Evolutionary conservation across 1,140 invertebrate genomes (phyloP).

Genomic region (Atopsyche davidsoni): DNA sequence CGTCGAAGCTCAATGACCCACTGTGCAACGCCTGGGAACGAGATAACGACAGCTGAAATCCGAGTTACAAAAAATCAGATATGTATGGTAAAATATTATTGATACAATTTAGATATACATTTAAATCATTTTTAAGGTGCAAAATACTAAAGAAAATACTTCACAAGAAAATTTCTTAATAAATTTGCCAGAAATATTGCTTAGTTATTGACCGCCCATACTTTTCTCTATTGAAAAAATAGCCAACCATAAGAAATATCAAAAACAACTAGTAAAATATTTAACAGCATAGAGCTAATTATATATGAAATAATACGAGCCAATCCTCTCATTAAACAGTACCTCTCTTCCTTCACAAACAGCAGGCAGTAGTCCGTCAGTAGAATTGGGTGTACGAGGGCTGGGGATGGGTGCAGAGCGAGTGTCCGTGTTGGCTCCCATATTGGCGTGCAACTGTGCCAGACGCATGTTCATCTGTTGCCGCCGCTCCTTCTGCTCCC

Average conservation of each 20-base stretch:
- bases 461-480: conserved; percentile 67
- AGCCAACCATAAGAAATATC: too few relatives aligned
- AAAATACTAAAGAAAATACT: too few relatives aligned
- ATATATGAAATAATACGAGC: neutral
- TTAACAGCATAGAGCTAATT: too few relatives aligned
- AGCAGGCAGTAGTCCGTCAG: conserved; percentile 68
- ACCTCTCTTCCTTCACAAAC: conserved; percentile 69
- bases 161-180: neutral
- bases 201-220: too few relatives aligned
- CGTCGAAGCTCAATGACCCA: conserved; percentile 26
- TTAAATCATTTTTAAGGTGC: too few relatives aligned
- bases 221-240: too few relatives aligned
- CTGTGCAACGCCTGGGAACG: conserved; percentile 20
- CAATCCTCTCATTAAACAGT: conserved; percentile 17
- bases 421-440: conserved; percentile 39
- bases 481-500: conserved; percentile 68
- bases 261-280: too few relatives aligned
- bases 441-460: conserved; percentile 52
- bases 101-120: neutral
- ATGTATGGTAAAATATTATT: neutral
- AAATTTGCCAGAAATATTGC: neutral
- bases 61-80: conserved; percentile 1
- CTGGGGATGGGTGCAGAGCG: conserved; percentile 59
- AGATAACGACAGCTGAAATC: conserved; percentile 24
- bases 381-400: conserved; percentile 67